Percentiles rank a stretch among this genome's conserved stretches.
These are phyloP conservation scores for Stylophora pistillata DNA, from an alignment of 64 coral and sea anemone species.

Conservation along the genomic window DNA sequence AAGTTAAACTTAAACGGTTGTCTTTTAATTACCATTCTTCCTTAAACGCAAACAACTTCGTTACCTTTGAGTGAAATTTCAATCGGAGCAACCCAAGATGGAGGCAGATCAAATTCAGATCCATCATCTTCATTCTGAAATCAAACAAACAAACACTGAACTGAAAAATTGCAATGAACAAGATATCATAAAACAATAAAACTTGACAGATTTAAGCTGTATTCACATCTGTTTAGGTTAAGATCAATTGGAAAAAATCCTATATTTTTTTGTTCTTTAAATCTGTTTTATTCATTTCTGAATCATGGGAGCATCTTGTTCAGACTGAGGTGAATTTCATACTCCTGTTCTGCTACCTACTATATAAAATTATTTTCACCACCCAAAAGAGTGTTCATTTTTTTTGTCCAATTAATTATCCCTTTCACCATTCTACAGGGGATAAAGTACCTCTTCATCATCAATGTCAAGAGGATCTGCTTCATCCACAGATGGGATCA, in stretches of 20 bases:
- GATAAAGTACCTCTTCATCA: constrained; percentile 74
- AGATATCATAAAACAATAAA: not conserved
- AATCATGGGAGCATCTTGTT: no score
- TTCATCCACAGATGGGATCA: constrained; percentile 78
- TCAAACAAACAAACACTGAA: not conserved
- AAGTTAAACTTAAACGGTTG: no score
- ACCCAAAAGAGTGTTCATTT: no score
- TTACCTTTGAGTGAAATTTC: constrained; percentile 90
- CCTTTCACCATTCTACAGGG: not conserved
- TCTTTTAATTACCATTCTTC: not conserved
- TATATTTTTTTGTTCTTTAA: no score
- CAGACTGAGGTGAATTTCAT: no score
- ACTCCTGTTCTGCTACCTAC: no score
- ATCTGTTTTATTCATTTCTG: no score
- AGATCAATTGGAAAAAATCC: no score
- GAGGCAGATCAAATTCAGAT: constrained; percentile 90
- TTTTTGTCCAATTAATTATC: no score
- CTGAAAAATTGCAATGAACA: not conserved
- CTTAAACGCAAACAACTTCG: not conserved
- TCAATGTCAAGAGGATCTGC: constrained; percentile 79
- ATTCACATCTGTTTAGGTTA: no score
- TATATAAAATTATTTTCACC: no score
- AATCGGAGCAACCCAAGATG: constrained; percentile 91
- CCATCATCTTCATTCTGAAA: constrained; percentile 87
- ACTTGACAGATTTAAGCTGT: no score